Conservation (phyloP, 2,888 invertebrate genomes). For the Drosophila leonis region DNA sequence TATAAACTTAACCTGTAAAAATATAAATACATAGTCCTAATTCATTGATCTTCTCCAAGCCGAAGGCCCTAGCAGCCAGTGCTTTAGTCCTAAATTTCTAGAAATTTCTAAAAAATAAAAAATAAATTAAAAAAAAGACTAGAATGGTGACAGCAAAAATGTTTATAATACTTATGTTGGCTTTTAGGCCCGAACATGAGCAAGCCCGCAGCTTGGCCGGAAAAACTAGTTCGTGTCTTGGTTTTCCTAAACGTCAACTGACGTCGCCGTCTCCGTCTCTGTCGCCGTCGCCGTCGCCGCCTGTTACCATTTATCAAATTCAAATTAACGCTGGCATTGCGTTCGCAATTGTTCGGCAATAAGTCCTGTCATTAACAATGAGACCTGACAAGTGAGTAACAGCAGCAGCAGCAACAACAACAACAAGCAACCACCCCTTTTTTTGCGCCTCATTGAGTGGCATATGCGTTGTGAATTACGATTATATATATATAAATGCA, state of each 20-base stretch:
- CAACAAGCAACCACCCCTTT: conserved; percentile 38
- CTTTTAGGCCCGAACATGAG: no score
- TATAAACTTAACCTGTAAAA: no score
- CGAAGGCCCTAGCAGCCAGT: no score
- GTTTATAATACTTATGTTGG: no score
- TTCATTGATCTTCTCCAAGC: no score
- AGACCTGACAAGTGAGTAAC: conserved; percentile 71
- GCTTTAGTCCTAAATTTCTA: no score
- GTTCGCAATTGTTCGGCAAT: conserved; percentile 55
- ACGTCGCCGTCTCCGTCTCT: conserved; percentile 7
- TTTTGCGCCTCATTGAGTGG: conserved; percentile 77
- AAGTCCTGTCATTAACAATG: conserved; percentile 74
- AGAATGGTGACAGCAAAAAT: no score
- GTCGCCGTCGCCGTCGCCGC: conserved; percentile 2
- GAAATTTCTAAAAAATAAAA: no score
- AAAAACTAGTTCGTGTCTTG: conserved; percentile 15
- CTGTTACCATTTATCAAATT: conserved; percentile 82
- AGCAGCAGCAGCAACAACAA: conserved; percentile 28
- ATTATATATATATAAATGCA: conserved; percentile 7
- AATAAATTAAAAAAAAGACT: no score
- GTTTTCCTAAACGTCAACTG: conserved; percentile 9
- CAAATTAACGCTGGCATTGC: conserved; percentile 74
- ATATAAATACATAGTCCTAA: no score
- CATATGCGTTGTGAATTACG: conserved; percentile 74
- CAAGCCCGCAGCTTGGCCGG: no score